Base-by-base conservation (phyloP, 2,113 vertebrate genomes). In the Phaethornis superciliosus region DNA sequence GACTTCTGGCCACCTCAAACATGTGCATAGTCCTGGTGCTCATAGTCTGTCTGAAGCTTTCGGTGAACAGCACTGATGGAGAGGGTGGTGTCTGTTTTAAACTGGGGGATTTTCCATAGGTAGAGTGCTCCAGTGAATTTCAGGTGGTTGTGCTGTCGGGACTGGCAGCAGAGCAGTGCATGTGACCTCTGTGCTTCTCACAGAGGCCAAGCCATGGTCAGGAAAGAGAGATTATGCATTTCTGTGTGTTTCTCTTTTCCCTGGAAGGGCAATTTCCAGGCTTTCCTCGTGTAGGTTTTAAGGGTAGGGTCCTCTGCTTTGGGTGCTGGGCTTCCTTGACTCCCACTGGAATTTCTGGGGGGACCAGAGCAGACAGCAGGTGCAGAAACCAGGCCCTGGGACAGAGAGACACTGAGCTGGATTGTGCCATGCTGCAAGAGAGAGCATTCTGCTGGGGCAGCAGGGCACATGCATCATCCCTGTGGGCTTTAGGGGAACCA, bases 401-500 rank as follows among this genome's bases (percentile, higher is more conserved):
- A 7, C 65, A 76, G 23, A 37, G 59, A 55, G 26, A 18, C 33
- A 35, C 24, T 22, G 60, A 89, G 75, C 68, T 33, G 30, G 51
- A 13, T 54, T 85, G 86, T 0, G 0, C 5, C 58, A 55, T 32
- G 81, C 51, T 3, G 1, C 32, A n/a, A 46, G 59, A 32, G 46
- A 58, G 27, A 63, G 32, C 2, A 0, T 71, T 65, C 54, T 82
- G 69, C 30, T 89, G 58, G 77, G 10, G 17, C 78, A 78, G 58
- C 67, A 81, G 42, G 33, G 81, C n/a, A 84, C 24, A 6, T 47
- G 47, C 35, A 67, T 44, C 46, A 27, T 82, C 70, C 59, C 74
- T 52, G n/a, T 22, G 64, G 70, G 88, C 59, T 88, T 90, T 16
- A 42, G 63, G 51, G 32, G 44, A 94, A 90, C 92, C 91, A 67